These are phyloP conservation scores for Drosophila rellima DNA, from an alignment of 2,888 invertebrate species.

Conservation along the genomic window DNA sequence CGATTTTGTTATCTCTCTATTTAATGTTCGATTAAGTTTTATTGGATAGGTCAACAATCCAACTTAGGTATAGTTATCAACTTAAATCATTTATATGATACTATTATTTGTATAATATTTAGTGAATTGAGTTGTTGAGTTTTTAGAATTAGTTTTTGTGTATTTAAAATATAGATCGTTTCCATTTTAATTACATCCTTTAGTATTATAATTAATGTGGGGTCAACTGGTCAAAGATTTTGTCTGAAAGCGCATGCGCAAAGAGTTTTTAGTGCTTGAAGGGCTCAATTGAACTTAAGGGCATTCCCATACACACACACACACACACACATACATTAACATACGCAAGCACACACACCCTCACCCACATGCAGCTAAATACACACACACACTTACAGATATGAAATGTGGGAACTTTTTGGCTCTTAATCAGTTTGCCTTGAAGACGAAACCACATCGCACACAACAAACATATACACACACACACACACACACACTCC, in stretches of 20 bases:
- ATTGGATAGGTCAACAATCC: conserved; percentile 1
- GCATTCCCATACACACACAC: conserved; percentile 60
- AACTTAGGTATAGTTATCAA: neutral
- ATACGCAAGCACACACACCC: too few relatives aligned
- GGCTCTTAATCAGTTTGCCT: conserved; percentile 69
- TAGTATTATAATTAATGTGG: neutral
- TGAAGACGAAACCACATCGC: conserved; percentile 60
- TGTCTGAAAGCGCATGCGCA: conserved; percentile 36
- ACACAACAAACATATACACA: conserved; percentile 47
- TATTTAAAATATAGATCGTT: neutral
- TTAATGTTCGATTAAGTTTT: neutral
- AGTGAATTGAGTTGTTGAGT: neutral
- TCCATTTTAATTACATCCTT: neutral
- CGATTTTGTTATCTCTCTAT: neutral
- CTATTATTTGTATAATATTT: too few relatives aligned
- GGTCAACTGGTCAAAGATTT: conserved; percentile 36
- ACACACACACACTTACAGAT: conserved; percentile 34
- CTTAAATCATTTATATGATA: neutral
- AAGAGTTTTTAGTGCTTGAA: conserved; percentile 58
- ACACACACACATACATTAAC: conserved; percentile 25
- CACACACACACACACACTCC: conserved; percentile 33
- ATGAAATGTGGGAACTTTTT: conserved; percentile 69
- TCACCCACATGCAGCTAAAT: conserved; percentile 20
- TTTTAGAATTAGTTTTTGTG: too few relatives aligned
- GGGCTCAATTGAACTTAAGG: conserved; percentile 59